phyloP scores from a whole-genome alignment of 2,888 invertebrate genomes.

The Volucella inflata region DNA sequence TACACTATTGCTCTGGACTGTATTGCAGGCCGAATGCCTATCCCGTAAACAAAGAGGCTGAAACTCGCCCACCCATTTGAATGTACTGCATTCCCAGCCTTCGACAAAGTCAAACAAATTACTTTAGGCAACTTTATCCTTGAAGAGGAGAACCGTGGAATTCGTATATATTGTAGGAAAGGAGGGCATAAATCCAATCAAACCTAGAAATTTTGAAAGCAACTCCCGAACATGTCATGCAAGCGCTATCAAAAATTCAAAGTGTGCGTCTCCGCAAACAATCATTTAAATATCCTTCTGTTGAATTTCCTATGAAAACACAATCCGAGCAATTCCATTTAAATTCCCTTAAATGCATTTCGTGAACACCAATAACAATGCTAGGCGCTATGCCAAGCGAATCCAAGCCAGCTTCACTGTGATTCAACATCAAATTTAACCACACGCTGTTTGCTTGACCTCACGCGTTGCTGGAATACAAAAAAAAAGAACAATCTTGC shows the following conservation, averaged over 20 bases:
- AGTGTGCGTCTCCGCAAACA: neutral
- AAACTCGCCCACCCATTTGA: no score
- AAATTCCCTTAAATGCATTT: conserved; percentile 42
- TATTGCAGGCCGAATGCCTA: no score
- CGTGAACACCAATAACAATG: neutral
- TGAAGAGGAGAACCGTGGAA: no score
- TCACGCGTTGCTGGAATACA: conserved; percentile 47
- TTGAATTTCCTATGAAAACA: neutral
- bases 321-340: conserved; percentile 25
- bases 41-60: no score
- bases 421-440: conserved; percentile 29
- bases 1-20: no score
- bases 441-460: conserved; percentile 55
- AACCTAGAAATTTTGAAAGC: neutral
- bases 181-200: no score
- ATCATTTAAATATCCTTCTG: conserved; percentile 11
- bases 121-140: no score
- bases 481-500: neutral
- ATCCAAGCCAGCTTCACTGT: neutral
- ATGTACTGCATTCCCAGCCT: no score
- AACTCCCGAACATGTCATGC: neutral
- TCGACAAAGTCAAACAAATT: no score
- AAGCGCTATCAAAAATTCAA: neutral
- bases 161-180: no score
- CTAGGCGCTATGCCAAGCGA: neutral